Conservation (phyloP, 2,797 vertebrate genomes). For the Thripadectes ignobilis region DNA sequence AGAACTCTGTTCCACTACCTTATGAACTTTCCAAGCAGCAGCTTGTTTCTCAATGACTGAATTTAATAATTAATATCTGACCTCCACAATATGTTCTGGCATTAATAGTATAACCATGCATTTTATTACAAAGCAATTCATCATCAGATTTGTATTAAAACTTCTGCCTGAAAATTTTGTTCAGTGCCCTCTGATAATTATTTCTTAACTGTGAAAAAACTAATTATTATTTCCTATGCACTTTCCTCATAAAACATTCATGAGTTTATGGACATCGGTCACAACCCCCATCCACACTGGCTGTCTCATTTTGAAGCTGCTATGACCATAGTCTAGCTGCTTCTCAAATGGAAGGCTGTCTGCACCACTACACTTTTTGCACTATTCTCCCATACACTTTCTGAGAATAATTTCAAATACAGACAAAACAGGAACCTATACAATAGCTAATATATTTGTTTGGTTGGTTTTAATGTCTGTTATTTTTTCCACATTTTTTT, state of each 20-base stretch:
- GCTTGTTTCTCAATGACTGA: neutral
- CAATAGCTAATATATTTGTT: neutral
- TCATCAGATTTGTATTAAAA: neutral
- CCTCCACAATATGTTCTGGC: neutral
- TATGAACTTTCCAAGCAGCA: neutral
- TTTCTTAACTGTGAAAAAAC: neutral
- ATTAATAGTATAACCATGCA: neutral
- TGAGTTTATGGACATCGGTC: neutral
- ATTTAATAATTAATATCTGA: slow-evolving; percentile 27
- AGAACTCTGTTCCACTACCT: neutral
- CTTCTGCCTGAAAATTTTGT: neutral
- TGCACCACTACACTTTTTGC: neutral
- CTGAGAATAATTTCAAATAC: neutral
- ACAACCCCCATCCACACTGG: neutral
- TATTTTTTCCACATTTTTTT: neutral
- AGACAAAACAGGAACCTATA: neutral
- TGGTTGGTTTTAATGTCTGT: neutral
- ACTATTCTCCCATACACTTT: neutral
- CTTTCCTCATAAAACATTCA: neutral
- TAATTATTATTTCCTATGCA: neutral
- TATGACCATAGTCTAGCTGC: neutral
- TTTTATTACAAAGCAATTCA: slow-evolving; percentile 11
- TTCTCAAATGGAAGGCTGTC: neutral
- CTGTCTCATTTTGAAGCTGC: neutral
- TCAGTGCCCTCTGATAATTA: neutral